Evolutionary conservation across 2,113 vertebrate species (phyloP).

Genomic region (Pongo pygmaeus): DNA sequence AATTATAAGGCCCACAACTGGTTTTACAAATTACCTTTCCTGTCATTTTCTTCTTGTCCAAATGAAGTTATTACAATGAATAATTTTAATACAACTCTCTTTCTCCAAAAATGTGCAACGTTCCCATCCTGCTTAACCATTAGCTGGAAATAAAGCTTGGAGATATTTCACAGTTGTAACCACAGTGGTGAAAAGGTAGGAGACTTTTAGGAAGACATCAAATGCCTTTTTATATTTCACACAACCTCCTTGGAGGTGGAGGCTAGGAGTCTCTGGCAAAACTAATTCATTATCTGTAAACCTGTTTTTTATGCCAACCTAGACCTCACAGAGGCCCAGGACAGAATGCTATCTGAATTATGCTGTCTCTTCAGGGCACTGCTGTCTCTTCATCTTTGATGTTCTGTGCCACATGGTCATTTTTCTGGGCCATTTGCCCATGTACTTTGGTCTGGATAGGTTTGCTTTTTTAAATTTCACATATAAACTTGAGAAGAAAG

Average conservation of each 20-base stretch:
- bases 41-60: constrained; percentile 26
- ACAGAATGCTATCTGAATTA: constrained; percentile 62
- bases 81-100: background rate
- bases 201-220: constrained; percentile 26
- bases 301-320: constrained; percentile 45
- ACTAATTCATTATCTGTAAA: background rate
- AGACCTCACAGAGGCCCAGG: constrained; percentile 24
- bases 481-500: background rate
- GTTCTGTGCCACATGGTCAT: background rate
- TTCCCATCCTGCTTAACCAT: constrained; percentile 33
- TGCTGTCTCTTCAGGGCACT: constrained; percentile 56
- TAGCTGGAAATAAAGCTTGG: background rate
- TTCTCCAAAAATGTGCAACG: background rate
- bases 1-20: background rate
- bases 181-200: background rate
- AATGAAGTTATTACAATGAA: background rate
- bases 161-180: background rate
- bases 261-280: constrained; percentile 20
- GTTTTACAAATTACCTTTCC: background rate
- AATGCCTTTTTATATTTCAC: constrained; percentile 48
- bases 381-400: constrained; percentile 57
- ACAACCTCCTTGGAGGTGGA: background rate
- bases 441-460: background rate
- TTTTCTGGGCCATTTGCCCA: background rate
- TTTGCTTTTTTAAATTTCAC: background rate